Evolutionary conservation across 2,888 invertebrate genomes (phyloP).

Genomic region (Emmelina monodactyla): DNA sequence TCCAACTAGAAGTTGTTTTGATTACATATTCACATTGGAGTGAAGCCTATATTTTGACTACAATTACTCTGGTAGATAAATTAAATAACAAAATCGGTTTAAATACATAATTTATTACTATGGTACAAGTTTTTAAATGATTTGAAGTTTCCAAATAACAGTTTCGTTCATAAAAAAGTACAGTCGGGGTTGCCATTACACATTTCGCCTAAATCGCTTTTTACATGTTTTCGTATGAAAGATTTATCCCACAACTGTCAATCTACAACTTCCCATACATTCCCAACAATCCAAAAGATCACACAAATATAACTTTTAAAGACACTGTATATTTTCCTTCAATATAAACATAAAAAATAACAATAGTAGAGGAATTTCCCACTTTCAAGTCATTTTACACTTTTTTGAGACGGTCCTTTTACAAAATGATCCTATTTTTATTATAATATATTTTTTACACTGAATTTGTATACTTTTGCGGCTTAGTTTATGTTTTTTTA

Average conservation of each 20-base stretch:
- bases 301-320: constrained; percentile 15
- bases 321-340: constrained; percentile 27
- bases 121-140: constrained; percentile 58
- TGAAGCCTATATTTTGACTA: not conserved
- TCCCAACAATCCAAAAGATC: constrained; percentile 1
- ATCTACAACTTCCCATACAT: not conserved
- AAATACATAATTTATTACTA: constrained; percentile 66
- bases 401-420: not conserved
- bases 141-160: constrained; percentile 20
- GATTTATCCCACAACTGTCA: not conserved
- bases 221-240: not conserved
- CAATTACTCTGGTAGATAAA: constrained; percentile 8
- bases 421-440: not conserved
- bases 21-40: not conserved
- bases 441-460: not conserved
- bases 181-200: constrained; percentile 4
- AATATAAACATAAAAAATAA: constrained; percentile 61
- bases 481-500: not conserved
- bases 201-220: not conserved
- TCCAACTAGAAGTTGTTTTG: no score
- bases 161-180: constrained; percentile 18
- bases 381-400: constrained; percentile 26
- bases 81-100: constrained; percentile 28
- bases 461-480: not conserved
- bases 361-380: constrained; percentile 29